These are phyloP conservation scores for Mycalesis mineus DNA, from an alignment of 2,888 invertebrate species.

Conservation along the genomic window DNA sequence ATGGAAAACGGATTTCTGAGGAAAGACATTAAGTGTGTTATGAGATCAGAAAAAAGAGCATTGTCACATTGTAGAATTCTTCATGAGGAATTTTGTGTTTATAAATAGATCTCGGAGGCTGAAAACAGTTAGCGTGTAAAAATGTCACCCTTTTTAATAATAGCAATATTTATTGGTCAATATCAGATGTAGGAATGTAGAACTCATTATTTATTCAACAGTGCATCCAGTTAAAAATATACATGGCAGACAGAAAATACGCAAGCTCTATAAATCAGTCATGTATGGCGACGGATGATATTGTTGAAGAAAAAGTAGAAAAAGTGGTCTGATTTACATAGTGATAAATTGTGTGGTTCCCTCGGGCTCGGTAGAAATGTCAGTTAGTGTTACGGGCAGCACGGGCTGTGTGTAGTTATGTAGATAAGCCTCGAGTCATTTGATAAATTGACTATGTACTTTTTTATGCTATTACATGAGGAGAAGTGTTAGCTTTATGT, in stretches of 20 bases:
- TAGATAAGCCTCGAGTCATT: slow-evolving; percentile 13
- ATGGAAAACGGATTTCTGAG: no score
- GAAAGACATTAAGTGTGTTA: no score
- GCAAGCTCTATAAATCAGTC: slow-evolving; percentile 19
- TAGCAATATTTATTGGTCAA: background rate
- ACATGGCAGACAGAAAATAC: slow-evolving; percentile 2
- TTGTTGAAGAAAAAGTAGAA: slow-evolving; percentile 21
- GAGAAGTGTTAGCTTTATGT: no score
- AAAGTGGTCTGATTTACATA: slow-evolving; percentile 26
- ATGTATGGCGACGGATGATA: slow-evolving; percentile 18
- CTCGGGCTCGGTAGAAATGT: slow-evolving; percentile 19
- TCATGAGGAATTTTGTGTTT: no score
- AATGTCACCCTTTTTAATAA: background rate
- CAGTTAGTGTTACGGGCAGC: slow-evolving; percentile 1
- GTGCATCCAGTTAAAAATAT: background rate
- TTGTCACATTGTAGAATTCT: no score
- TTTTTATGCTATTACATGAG: no score
- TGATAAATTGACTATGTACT: slow-evolving; percentile 10
- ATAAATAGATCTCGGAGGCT: no score
- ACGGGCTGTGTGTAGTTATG: slow-evolving; percentile 11
- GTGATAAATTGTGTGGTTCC: slow-evolving; percentile 20
- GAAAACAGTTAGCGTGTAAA: background rate
- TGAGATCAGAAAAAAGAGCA: no score
- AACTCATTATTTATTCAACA: background rate
- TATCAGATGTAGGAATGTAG: background rate